These are phyloP conservation scores for Tarsius wallacei DNA, from an alignment of 2,797 vertebrate genomes.

Conservation along the genomic window DNA sequence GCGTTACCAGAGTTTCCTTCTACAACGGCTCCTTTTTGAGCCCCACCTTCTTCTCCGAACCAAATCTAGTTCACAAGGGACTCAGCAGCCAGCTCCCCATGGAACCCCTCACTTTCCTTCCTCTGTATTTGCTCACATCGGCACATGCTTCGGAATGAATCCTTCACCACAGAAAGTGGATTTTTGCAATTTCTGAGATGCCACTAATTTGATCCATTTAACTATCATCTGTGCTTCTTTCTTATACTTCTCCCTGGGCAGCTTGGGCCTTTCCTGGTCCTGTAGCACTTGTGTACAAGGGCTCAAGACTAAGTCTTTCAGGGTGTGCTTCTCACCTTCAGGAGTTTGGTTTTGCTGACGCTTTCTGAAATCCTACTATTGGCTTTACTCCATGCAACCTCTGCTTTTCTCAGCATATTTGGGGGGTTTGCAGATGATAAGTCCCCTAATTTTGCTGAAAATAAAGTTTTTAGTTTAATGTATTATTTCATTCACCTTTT, in stretches of 20 bases:
- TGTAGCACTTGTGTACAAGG: not conserved
- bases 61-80: not conserved
- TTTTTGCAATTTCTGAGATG: slow-evolving; percentile 3
- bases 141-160: not conserved
- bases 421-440: not conserved
- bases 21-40: not conserved
- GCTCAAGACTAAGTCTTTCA: not conserved
- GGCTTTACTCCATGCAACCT: not conserved
- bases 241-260: not conserved
- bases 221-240: not conserved
- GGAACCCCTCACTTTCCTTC: not conserved
- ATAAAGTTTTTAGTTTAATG: not conserved
- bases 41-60: not conserved
- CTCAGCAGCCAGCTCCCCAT: not conserved
- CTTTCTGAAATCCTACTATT: not conserved
- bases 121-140: not conserved
- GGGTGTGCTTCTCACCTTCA: not conserved
- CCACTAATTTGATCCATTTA: not conserved
- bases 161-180: not conserved
- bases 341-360: slow-evolving; percentile 5
- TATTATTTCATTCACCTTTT: slow-evolving; percentile 7
- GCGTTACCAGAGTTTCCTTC: not conserved
- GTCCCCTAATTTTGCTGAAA: slow-evolving; percentile 10
- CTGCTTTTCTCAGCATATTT: slow-evolving; percentile 32
- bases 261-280: not conserved